phyloP scores from a whole-genome alignment of 1,140 invertebrate genomes.

The Cyclina sinensis region DNA sequence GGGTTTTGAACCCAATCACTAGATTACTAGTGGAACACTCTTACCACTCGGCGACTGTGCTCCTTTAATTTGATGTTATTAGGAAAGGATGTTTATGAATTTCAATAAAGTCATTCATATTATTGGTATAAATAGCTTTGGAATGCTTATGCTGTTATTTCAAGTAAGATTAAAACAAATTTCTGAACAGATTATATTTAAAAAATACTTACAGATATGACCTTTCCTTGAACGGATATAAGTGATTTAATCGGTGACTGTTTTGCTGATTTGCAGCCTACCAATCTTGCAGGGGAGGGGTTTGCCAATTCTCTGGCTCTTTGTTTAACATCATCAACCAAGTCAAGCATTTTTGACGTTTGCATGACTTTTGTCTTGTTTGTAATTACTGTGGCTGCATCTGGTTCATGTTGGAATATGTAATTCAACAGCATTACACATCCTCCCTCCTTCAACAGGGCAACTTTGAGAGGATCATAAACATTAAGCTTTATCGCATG shows the following conservation, averaged over 20 bases:
- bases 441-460: neutral
- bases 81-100: too few species aligned
- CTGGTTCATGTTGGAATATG: neutral
- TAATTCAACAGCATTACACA: constrained; percentile 7
- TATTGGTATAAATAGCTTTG: neutral
- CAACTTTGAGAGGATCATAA: neutral
- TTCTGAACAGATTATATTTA: neutral
- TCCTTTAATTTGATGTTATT: neutral
- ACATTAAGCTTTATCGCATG: too few species aligned
- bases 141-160: constrained; percentile 12
- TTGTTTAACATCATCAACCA: neutral
- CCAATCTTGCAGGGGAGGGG: neutral
- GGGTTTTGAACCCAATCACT: neutral
- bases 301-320: neutral
- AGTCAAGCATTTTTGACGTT: neutral
- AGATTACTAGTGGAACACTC: neutral
- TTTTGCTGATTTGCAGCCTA: neutral
- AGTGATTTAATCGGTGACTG: neutral
- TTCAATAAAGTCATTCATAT: too few species aligned
- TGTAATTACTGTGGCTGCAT: neutral
- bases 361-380: constrained; percentile 4
- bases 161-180: constrained; percentile 17
- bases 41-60: too few species aligned
- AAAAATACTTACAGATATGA: constrained; percentile 25
- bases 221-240: too few species aligned